Conservation (phyloP, 2,888 invertebrate genomes). For the Barypeithes pellucidus region DNA sequence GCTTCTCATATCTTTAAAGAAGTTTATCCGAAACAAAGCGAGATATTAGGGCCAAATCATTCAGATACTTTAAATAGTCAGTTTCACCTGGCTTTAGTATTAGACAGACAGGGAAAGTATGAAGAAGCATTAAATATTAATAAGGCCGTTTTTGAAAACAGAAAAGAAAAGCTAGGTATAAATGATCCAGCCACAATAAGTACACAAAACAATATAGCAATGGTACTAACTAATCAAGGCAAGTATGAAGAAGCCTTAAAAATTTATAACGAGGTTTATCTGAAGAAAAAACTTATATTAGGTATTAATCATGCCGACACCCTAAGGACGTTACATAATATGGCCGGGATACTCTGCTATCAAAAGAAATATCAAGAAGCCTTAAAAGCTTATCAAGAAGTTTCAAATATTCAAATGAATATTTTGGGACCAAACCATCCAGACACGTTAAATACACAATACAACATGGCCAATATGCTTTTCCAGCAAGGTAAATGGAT, state of each 20-base stretch:
- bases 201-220: slow-evolving; percentile 47
- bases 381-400: no score
- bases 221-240: slow-evolving; percentile 46
- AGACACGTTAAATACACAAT: no score
- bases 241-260: not conserved
- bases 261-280: slow-evolving; percentile 17
- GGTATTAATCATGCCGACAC: slow-evolving; percentile 47
- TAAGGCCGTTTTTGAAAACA: slow-evolving; percentile 38
- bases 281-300: slow-evolving; percentile 47
- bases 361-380: no score
- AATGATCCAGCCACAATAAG: no score
- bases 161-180: no score
- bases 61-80: no score
- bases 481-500: no score
- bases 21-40: slow-evolving; percentile 48
- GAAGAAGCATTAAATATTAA: slow-evolving; percentile 51
- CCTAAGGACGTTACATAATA: slow-evolving; percentile 33
- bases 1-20: slow-evolving; percentile 50
- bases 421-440: no score
- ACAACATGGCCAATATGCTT: no score
- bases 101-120: slow-evolving; percentile 44
- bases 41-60: slow-evolving; percentile 35
- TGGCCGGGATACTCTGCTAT: not conserved
- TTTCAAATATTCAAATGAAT: no score
- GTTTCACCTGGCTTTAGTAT: slow-evolving; percentile 50